Evolutionary conservation across 2,888 invertebrate genomes (phyloP).

Genomic region (Prenolepis imparis): DNA sequence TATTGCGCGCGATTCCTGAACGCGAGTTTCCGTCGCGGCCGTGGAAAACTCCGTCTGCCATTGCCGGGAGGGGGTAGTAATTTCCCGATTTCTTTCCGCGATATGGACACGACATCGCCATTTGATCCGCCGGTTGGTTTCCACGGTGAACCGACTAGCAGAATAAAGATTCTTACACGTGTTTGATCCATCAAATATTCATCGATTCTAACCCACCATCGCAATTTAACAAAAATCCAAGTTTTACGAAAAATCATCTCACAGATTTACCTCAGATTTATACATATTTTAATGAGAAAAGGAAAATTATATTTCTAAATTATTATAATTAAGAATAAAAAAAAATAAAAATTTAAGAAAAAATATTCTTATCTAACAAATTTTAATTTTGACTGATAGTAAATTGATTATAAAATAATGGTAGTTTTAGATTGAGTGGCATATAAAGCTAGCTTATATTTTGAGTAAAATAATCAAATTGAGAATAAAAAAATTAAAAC

Average conservation of each 20-base stretch:
- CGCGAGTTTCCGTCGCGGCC: slow-evolving; percentile 19
- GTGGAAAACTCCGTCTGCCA: slow-evolving; percentile 39
- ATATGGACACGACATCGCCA: slow-evolving; percentile 27
- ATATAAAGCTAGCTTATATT: neutral
- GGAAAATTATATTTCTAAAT: neutral
- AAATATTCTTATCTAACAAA: neutral
- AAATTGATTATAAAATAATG: neutral
- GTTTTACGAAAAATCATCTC: neutral
- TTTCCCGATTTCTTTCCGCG: slow-evolving; percentile 44
- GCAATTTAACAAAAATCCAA: neutral
- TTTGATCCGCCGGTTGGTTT: slow-evolving; percentile 28
- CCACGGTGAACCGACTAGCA: neutral
- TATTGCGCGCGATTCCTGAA: slow-evolving; percentile 63
- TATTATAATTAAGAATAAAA: neutral
- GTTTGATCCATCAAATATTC: slow-evolving; percentile 1
- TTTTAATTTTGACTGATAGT: neutral
- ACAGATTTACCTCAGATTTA: neutral
- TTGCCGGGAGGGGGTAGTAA: slow-evolving; percentile 18
- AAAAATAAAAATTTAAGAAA: neutral
- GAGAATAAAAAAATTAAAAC: no score
- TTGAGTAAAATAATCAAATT: neutral
- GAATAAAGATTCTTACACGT: slow-evolving; percentile 22
- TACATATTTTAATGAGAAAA: neutral
- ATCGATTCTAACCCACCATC: neutral
- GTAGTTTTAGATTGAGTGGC: neutral